phyloP scores from a whole-genome alignment of 2,797 vertebrate genomes.

The Lepus townsendii region DNA sequence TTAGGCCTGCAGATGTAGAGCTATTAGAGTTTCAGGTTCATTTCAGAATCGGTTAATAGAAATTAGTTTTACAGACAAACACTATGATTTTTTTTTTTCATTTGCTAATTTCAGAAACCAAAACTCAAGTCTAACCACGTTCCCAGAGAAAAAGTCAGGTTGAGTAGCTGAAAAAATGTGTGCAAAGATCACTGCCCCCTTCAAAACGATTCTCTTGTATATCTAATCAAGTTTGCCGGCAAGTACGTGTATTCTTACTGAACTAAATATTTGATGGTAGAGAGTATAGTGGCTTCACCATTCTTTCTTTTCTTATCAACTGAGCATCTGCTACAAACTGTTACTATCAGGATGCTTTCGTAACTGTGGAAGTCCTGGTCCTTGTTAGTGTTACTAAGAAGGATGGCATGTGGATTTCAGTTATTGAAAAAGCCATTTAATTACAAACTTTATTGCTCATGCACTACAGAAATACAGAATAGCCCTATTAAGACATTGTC shows the following conservation, averaged over 20 bases:
- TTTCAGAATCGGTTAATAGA: slow-evolving; percentile 41
- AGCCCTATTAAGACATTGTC: slow-evolving; percentile 10
- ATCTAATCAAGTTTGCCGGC: slow-evolving; percentile 33
- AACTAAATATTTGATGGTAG: not conserved
- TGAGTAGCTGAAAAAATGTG: not conserved
- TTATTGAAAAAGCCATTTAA: not conserved
- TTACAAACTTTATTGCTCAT: not conserved
- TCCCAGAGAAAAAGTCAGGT: not conserved
- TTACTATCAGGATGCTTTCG: not conserved
- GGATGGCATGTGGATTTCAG: not conserved
- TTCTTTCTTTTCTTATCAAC: not conserved
- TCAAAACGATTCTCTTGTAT: not conserved
- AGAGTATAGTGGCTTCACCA: not conserved
- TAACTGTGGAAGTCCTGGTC: not conserved
- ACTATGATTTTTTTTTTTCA: not conserved
- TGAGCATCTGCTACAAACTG: not conserved
- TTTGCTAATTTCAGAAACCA: slow-evolving; percentile 33
- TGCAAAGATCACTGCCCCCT: not conserved
- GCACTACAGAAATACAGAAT: slow-evolving; percentile 20
- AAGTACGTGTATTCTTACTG: not conserved
- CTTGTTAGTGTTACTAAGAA: not conserved
- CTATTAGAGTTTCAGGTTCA: not conserved
- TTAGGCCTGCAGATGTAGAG: not conserved
- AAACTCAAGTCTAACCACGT: slow-evolving; percentile 21
- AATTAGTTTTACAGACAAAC: slow-evolving; percentile 23